Conservation (phyloP, 2,113 vertebrate genomes). For the Ranitomeya imitator region DNA sequence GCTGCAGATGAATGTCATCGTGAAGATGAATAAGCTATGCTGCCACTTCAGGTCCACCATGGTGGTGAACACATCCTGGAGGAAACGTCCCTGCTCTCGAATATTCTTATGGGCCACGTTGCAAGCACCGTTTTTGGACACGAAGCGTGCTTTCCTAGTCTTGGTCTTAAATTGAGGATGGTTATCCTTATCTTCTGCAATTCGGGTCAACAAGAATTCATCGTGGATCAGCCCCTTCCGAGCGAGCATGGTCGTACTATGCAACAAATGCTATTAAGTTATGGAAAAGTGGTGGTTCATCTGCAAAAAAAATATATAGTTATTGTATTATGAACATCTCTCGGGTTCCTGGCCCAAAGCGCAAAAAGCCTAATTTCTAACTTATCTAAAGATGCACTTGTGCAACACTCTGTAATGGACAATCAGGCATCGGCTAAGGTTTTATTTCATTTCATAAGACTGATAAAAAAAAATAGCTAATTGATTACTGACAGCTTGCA, state of each 20-base stretch:
- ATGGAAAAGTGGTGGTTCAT: background rate
- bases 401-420: background rate
- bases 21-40: slow-evolving; percentile 81
- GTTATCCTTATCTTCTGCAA: slow-evolving; percentile 74
- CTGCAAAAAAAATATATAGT: slow-evolving; percentile 17
- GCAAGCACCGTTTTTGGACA: slow-evolving; percentile 79
- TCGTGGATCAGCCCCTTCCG: slow-evolving; percentile 78
- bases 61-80: slow-evolving; percentile 83
- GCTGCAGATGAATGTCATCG: slow-evolving; percentile 81
- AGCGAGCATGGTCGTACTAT: slow-evolving; percentile 71
- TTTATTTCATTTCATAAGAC: slow-evolving; percentile 2
- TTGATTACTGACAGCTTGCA: background rate
- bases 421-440: background rate
- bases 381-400: background rate
- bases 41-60: slow-evolving; percentile 86
- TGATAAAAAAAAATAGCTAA: background rate
- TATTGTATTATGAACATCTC: background rate
- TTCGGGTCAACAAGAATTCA: slow-evolving; percentile 77
- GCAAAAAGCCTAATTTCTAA: background rate
- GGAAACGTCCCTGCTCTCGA: slow-evolving; percentile 81
- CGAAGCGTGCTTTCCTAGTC: slow-evolving; percentile 74
- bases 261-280: background rate
- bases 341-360: background rate
- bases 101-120: slow-evolving; percentile 87
- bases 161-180: slow-evolving; percentile 65